Evolutionary conservation across 2,113 vertebrate genomes (phyloP).

Genomic region (Trogon surrucura): DNA sequence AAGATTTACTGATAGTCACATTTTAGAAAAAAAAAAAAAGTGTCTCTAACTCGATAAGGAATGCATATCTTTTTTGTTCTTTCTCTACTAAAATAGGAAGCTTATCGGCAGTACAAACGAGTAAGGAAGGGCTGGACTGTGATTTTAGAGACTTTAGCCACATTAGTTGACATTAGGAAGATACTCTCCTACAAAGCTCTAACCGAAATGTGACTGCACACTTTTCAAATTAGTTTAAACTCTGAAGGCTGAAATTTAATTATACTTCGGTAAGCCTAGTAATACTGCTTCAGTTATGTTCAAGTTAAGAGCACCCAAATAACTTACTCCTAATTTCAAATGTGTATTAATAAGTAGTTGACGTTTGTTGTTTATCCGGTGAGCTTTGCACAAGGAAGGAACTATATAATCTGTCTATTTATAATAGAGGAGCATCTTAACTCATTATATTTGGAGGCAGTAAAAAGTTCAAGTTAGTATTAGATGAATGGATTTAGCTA

Average conservation of each 20-base stretch:
- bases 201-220: neutral
- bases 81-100: neutral
- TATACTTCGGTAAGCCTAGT: slow-evolving; percentile 4
- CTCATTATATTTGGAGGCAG: neutral
- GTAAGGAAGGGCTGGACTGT: neutral
- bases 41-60: neutral
- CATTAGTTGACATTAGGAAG: neutral
- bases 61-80: neutral
- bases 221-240: slow-evolving; percentile 13
- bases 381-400: neutral
- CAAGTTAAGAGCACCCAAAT: neutral
- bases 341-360: neutral
- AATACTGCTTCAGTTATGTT: neutral
- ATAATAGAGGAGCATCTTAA: neutral
- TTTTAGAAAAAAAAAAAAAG: neutral
- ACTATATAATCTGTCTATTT: neutral
- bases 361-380: neutral
- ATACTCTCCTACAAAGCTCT: neutral
- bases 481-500: neutral
- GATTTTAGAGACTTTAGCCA: neutral
- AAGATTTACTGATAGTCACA: neutral
- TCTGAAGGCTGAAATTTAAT: slow-evolving; percentile 42
- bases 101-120: neutral
- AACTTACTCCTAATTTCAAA: neutral
- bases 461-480: neutral